These are phyloP conservation scores for Parazoanthus darwini DNA, from an alignment of 92 coral and sea anemone genomes.

Conservation along the genomic window DNA sequence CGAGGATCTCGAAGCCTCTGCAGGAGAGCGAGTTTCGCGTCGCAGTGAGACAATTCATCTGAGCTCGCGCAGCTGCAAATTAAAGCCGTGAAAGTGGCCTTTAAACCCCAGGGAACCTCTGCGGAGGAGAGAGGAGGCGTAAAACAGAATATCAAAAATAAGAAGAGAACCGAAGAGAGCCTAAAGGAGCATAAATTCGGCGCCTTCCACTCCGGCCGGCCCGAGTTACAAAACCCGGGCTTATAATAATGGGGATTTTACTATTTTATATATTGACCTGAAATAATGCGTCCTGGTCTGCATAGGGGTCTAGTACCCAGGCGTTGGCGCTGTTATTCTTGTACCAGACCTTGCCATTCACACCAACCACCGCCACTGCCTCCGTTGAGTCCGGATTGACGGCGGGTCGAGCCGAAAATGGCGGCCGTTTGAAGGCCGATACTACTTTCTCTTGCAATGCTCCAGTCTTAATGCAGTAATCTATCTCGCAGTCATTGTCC, in stretches of 20 bases:
- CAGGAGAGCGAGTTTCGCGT: too few relatives aligned
- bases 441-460: conserved; percentile 50
- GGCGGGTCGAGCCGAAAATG: conserved; percentile 69
- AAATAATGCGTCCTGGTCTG: conserved; percentile 38
- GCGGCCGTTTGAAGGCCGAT: conserved; percentile 71
- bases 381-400: conserved; percentile 69
- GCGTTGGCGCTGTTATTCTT: conserved; percentile 53
- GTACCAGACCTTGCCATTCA: conserved; percentile 74
- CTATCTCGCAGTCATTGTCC: conserved; percentile 83
- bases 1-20: too few relatives aligned
- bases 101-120: neutral
- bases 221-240: too few relatives aligned
- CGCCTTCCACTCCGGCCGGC: too few relatives aligned
- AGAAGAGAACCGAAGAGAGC: too few relatives aligned
- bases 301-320: conserved; percentile 57
- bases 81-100: too few relatives aligned
- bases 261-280: conserved; percentile 6
- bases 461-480: conserved; percentile 76
- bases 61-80: too few relatives aligned
- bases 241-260: too few relatives aligned
- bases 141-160: too few relatives aligned
- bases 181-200: too few relatives aligned
- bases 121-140: too few relatives aligned
- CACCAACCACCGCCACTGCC: conserved; percentile 62
- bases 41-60: too few relatives aligned